Evolutionary conservation across 2,797 vertebrate species (phyloP), one percentile per base, ranked within the genome.

Genomic region (Acrossocheilus fasciatus): DNA sequence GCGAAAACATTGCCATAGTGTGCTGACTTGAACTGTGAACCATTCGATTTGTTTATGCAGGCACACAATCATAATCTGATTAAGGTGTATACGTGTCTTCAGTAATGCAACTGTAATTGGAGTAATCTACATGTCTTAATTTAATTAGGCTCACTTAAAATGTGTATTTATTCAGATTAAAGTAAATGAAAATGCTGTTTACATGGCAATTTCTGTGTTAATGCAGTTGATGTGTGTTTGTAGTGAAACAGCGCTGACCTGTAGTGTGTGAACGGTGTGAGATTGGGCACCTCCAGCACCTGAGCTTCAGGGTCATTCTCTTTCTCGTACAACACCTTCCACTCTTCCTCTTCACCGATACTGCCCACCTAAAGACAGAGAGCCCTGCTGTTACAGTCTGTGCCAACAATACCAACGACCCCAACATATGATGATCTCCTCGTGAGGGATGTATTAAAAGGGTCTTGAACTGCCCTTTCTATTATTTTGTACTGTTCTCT

Each of bases 241-340:
- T 68, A 68, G 41, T 81, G 89, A 70, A 86, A 85, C 17, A 34
- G 2, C 34, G 82, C 90, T 96, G 92, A 99, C 98, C 98, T 97
- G 96, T 99, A 99, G 91, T 96, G 95, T 62, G 97, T 99, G 89
- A 98, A 99, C 0, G 98, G 98, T 0, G 92, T 96, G 90, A 99
- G 97, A 93, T 97, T 93, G 0, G 97, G 97, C 81, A 99, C 95
- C 89, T 98, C 96, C 93, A 99, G 92, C 5, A 90, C 91, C 91
- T 98, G 96, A 87, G 96, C 95, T 5, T 97, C 95, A 0, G 97
- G 97, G 79, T 97, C 96, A 23, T 97, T 98, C 85, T 98, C 97
- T 83, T 96, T 96, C 92, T 98, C 97, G 6, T 92, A 96, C 80
- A 99, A 93, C 62, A 91, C 95, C 75, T 94, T 94, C 98, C 98